Conservation (phyloP, 2,113 vertebrate species). For the Colaptes auratus region DNA sequence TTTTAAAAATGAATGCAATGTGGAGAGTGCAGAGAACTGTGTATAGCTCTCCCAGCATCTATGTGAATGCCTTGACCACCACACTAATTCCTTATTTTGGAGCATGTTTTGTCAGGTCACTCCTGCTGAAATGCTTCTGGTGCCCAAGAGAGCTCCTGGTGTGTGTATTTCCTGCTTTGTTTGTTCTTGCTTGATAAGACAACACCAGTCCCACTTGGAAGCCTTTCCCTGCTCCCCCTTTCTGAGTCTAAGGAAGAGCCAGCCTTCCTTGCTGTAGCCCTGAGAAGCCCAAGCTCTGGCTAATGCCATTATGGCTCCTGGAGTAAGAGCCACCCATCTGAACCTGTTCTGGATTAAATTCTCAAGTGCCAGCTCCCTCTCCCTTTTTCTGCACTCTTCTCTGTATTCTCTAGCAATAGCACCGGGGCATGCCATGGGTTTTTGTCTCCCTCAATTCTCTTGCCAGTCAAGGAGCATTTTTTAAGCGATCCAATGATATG, state of each 20-base stretch:
- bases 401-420: background rate
- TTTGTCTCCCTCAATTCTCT: background rate
- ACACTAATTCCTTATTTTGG: background rate
- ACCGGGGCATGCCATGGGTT: rapidly evolving
- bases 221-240: background rate
- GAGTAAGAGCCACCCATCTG: background rate
- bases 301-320: background rate
- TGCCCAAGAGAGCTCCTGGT: background rate
- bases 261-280: background rate
- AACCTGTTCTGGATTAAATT: background rate
- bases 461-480: background rate
- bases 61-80: background rate
- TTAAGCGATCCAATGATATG: background rate
- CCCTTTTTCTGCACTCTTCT: background rate
- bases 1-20: background rate
- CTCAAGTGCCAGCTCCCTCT: background rate
- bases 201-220: background rate
- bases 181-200: background rate
- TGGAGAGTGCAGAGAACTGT: background rate
- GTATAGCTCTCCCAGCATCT: background rate
- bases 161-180: background rate
- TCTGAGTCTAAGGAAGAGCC: background rate
- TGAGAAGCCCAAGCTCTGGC: background rate
- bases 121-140: background rate
- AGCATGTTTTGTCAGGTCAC: background rate